Base-by-base conservation (phyloP, 2,113 vertebrate species). In the Cygnus buccinator region DNA sequence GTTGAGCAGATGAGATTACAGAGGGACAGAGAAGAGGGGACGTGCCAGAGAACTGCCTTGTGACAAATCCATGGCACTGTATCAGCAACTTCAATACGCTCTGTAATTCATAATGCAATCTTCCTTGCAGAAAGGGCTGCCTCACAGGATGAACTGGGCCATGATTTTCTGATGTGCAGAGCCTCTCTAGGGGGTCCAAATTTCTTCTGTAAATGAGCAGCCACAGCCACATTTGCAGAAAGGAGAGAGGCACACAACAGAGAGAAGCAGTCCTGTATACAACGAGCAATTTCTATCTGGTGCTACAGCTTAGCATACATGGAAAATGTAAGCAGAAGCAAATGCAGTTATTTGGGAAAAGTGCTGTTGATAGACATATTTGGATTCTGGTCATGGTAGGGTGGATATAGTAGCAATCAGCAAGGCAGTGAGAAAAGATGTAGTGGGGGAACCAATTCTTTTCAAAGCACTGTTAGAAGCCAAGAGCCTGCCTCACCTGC, bases 41-140 rank as follows among this genome's bases (percentile, higher is more conserved):
- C 0, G 0, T 35, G 41, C 35, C 54, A 70, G 29, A 67, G 61
- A 88, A 58, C 22, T 48, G 44, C 20, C 28, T 48, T 43, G 23
- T 4, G 9, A 73, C 26, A 73, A 83, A 91, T 8, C 8, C 41
- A 31, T 25, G 31, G 29, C 66, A 72, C 17, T 35, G 39, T 46
- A 70, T 35, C 59, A 62, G 21, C 1, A 2, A 18, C 63, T 91
- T 81, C 58, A 66, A 31, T 3, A 22, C 15, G 19, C 19, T 73
- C n/a, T 50, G 33, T 28, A 87, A 87, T 62, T 94, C 62, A 68
- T 72, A 43, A 58, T 22, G n/a, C 18, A 57, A 79, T 62, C 57
- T 85, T 75, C 41, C 62, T 58, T 76, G 75, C 71, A 76, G 71
- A 35, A 89, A 87, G 48, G 29, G 67, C 39, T 87, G 39, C 54